These are phyloP conservation scores for Isoperla grammatica DNA, from an alignment of 2,888 invertebrate species.

Conservation along the genomic window DNA sequence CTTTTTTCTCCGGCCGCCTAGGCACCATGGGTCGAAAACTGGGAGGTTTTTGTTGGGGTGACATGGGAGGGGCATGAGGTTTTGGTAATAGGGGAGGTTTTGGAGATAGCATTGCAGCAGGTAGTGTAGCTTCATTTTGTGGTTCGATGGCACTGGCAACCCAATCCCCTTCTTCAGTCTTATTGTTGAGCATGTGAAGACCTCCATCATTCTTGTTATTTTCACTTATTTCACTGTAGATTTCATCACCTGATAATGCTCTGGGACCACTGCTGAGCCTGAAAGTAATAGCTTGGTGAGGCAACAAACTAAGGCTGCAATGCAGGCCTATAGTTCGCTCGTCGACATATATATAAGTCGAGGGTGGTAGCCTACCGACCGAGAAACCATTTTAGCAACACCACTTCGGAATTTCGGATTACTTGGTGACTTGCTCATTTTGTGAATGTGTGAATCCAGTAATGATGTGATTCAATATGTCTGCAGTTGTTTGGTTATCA, in stretches of 20 bases:
- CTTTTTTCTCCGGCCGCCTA: neutral
- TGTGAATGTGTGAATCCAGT: too few species aligned
- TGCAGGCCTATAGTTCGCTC: neutral
- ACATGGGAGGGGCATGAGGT: slow-evolving; percentile 17
- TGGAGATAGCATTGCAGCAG: neutral
- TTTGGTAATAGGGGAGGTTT: slow-evolving; percentile 27
- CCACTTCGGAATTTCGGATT: too few species aligned
- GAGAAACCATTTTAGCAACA: too few species aligned
- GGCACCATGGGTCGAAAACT: slow-evolving; percentile 2
- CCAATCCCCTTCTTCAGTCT: slow-evolving; percentile 8
- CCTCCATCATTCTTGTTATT: neutral
- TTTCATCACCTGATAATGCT: neutral
- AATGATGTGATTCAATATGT: too few species aligned
- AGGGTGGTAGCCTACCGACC: too few species aligned
- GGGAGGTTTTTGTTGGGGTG: neutral
- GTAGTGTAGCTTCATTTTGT: neutral
- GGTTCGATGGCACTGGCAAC: neutral
- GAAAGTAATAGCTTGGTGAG: neutral
- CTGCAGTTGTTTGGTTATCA: too few species aligned
- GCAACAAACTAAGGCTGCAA: neutral
- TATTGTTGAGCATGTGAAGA: slow-evolving; percentile 2
- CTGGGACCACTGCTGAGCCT: neutral
- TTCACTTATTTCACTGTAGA: neutral
- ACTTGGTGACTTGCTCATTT: too few species aligned
- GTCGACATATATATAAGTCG: too few species aligned